Evolutionary conservation across 2,888 invertebrate species (phyloP).

Genomic region (Cryptocephalus moraei): DNA sequence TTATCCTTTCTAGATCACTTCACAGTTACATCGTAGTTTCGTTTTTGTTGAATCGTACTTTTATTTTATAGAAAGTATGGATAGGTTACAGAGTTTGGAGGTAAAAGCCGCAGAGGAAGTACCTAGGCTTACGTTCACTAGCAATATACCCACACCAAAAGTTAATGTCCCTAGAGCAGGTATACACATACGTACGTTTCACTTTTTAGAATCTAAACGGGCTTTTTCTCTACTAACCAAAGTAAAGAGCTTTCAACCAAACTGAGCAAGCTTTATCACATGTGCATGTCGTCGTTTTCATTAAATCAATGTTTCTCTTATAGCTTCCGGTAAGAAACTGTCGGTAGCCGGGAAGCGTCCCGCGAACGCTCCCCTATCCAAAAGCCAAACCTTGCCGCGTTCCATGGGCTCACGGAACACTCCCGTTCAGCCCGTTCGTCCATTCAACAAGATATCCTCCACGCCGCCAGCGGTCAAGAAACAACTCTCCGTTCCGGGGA

Average conservation of each 20-base stretch:
- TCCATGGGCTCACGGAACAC: constrained; percentile 61
- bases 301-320: constrained; percentile 11
- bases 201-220: no score
- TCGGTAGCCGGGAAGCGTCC: constrained; percentile 63
- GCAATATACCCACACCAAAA: constrained; percentile 34
- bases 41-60: constrained; percentile 6
- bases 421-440: constrained; percentile 41
- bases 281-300: no score
- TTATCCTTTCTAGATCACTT: background rate
- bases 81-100: constrained; percentile 30
- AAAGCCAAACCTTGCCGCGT: constrained; percentile 77
- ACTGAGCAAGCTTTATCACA: no score
- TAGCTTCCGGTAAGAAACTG: constrained; percentile 73
- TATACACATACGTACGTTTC: constrained; percentile 14
- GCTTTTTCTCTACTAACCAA: no score
- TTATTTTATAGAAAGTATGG: constrained; percentile 33
- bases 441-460: constrained; percentile 59
- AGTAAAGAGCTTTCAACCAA: no score
- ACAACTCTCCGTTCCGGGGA: constrained; percentile 59
- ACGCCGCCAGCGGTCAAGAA: constrained; percentile 81
- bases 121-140: constrained; percentile 27
- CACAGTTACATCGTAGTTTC: background rate
- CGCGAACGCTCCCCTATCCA: constrained; percentile 56
- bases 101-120: constrained; percentile 26
- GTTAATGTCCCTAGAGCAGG: constrained; percentile 30